These are phyloP conservation scores for mouse (Mus musculus) DNA, from an alignment of 2,113 vertebrate species.

Conservation along the genomic window GRCm39 chr1:173127501-173128000, in stretches of 20 bases:
- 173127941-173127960: neutral
- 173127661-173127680: neutral
- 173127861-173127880: too few relatives aligned
- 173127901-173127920: neutral
- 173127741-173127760: neutral
- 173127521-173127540: neutral
- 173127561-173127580: neutral
- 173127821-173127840: neutral
- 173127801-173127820: neutral
- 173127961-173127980: neutral
- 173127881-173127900: neutral
- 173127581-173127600: neutral
- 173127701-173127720: neutral
- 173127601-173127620: neutral
- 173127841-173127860: neutral
- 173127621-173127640: neutral
- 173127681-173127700: neutral
- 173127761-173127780: neutral
- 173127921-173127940: neutral
- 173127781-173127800: neutral
- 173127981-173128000: neutral
- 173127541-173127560: slow-evolving; percentile 12
- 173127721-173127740: neutral
- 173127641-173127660: neutral
- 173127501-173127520: neutral